These are phyloP conservation scores for Parnassius orleans DNA, from an alignment of 2,888 invertebrate species.

Conservation along the genomic window DNA sequence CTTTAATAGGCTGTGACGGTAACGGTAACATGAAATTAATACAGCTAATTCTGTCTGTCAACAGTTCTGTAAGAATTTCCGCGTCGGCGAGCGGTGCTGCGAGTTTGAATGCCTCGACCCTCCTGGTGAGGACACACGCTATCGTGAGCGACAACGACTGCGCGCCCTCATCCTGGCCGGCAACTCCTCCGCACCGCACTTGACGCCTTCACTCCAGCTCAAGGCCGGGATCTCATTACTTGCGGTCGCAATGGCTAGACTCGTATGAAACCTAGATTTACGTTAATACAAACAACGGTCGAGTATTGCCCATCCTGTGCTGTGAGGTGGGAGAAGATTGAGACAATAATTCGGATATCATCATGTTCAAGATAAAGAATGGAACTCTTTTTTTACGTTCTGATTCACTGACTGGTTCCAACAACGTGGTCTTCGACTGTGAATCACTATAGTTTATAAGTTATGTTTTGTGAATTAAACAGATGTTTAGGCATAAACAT, in stretches of 20 bases:
- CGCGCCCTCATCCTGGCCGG: slow-evolving; percentile 82
- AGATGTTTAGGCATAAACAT: too few species aligned
- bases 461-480: too few species aligned
- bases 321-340: not conserved
- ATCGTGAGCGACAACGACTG: slow-evolving; percentile 81
- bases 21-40: not conserved
- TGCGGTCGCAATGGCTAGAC: slow-evolving; percentile 64
- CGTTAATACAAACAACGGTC: slow-evolving; percentile 5
- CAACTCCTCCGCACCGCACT: slow-evolving; percentile 72
- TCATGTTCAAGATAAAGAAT: slow-evolving; percentile 4
- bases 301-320: not conserved
- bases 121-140: slow-evolving; percentile 83
- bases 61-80: slow-evolving; percentile 92
- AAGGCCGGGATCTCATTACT: slow-evolving; percentile 63
- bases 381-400: slow-evolving; percentile 12
- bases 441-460: not conserved
- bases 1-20: too few species aligned
- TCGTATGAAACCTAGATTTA: slow-evolving; percentile 56
- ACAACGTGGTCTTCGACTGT: not conserved
- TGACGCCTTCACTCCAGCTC: slow-evolving; percentile 50
- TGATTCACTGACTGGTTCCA: not conserved
- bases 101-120: slow-evolving; percentile 94
- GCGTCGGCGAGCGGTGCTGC: slow-evolving; percentile 92
- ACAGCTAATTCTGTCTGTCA: slow-evolving; percentile 1
- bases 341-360: slow-evolving; percentile 17